A percentile compares a stretch with the other conserved stretches of the same genome.
These are phyloP conservation scores for Archocentrus centrarchus DNA, from an alignment of 2,113 vertebrate species.

Conservation along the genomic window DNA sequence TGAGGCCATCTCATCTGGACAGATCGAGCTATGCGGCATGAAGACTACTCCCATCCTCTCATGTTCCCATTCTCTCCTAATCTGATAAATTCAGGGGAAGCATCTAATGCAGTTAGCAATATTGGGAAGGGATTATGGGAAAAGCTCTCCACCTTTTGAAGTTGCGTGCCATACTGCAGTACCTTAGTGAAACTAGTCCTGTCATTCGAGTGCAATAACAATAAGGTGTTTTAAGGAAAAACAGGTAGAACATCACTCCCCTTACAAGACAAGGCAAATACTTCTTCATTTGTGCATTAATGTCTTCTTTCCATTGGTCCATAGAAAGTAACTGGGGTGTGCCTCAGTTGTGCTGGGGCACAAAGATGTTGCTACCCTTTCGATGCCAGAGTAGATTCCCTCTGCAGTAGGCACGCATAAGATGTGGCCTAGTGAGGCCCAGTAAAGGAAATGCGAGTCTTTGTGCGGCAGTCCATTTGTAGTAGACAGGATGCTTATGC, in stretches of 20 bases:
- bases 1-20: conserved; percentile 30
- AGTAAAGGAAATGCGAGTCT: conserved; percentile 17
- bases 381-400: conserved; percentile 38
- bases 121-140: conserved; percentile 31
- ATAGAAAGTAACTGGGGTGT: conserved; percentile 20
- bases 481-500: conserved; percentile 60
- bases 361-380: conserved; percentile 23
- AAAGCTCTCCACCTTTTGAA: conserved; percentile 30
- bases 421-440: conserved; percentile 32
- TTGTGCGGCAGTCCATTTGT: conserved; percentile 50
- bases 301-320: conserved; percentile 47
- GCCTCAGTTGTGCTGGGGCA: conserved; percentile 1
- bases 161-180: conserved; percentile 48
- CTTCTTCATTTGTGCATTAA: conserved; percentile 56
- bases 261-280: conserved; percentile 47
- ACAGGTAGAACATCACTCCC: conserved; percentile 42
- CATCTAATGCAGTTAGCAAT: conserved; percentile 36
- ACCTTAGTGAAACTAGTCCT: conserved; percentile 51
- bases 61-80: conserved; percentile 1
- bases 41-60: neutral
- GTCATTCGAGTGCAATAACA: conserved; percentile 69
- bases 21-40: neutral
- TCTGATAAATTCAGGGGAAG: conserved; percentile 41
- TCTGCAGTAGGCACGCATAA: conserved; percentile 33
- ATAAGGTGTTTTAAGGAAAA: conserved; percentile 40